Evolutionary conservation across 2,113 vertebrate species (phyloP).

Genomic region (Cheilinus undulatus): DNA sequence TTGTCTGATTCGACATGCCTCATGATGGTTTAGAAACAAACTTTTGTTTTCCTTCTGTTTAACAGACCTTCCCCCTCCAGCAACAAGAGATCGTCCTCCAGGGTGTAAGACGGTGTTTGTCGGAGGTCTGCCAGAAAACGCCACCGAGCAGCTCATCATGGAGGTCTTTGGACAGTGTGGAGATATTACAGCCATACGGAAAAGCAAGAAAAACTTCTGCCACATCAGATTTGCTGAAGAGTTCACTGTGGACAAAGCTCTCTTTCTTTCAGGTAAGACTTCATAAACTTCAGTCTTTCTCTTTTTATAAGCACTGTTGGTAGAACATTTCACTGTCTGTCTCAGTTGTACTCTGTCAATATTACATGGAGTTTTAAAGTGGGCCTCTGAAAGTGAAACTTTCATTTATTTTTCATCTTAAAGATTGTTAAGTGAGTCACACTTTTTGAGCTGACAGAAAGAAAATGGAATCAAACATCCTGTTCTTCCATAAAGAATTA

Average conservation of each 20-base stretch:
- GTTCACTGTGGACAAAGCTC: constrained; percentile 94
- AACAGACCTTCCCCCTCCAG: constrained; percentile 93
- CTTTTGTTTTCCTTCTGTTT: not conserved
- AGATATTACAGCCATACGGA: constrained; percentile 93
- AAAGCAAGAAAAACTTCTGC: constrained; percentile 98
- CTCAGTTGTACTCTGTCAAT: too few species aligned
- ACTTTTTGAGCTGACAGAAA: too few species aligned
- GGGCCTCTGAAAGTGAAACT: too few species aligned
- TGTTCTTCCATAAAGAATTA: too few species aligned
- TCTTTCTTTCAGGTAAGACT: constrained; percentile 91
- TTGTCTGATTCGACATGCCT: too few species aligned
- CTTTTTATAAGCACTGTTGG: too few species aligned
- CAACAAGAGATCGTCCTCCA: constrained; percentile 93
- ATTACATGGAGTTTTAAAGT: too few species aligned
- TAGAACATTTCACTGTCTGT: too few species aligned
- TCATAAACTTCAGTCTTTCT: too few species aligned
- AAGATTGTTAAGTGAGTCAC: too few species aligned
- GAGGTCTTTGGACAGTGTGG: constrained; percentile 97
- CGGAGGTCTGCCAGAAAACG: constrained; percentile 93
- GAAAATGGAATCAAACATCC: too few species aligned
- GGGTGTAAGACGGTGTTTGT: constrained; percentile 98
- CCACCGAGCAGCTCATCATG: constrained; percentile 92
- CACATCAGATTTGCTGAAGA: constrained; percentile 96
- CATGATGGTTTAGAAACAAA: not conserved
- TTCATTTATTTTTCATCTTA: too few species aligned